Evolutionary conservation across 2,888 invertebrate genomes (phyloP), one percentile per base, ranked within the genome.

Genomic region (Ephialtes manifestator): DNA sequence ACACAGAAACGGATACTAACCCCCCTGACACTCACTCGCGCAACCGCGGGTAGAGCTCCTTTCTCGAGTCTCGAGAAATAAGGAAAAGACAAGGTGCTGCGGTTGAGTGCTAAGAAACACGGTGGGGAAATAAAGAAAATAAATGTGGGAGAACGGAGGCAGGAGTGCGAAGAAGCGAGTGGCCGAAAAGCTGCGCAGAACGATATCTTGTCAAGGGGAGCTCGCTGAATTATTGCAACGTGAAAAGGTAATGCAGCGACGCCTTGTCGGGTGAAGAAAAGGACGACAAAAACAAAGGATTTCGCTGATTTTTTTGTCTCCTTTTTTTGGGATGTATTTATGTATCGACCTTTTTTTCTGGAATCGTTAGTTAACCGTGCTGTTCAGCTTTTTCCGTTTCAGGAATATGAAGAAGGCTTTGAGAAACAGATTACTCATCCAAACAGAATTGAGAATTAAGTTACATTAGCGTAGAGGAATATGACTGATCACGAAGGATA

Each of bases 211-310:
- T 65, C 84, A 71, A 71, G 58, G 51, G 70, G 51, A n/a, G 18
- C 51, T 51, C 46, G 83, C 60, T 84, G 81, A 81, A 84, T 84
- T 84, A 81, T 84, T 76, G 72, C 80, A 48, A n/a, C 71, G 76
- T 51, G 60, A 35, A 83, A 75, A 83, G 75, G 65, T 15, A 28
- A 55, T 75, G 53, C 53, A 58, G 24, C 51, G 58, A 58, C 28
- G 24, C 58, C 11, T 58, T 10, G 18, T 39, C 15, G 60, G 4
- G 8, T 7, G 35, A 15, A 35, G 8, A 39, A 63, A 63, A n/a
- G n/a, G 39, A 63, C 39, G 2, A 63, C 39, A 18, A 18, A 18
- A 35, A 63, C 39, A 31, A 28, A 63, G 63, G 39, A 63, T n/a
- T n/a, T 39, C 13, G 35, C 2, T 4, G 5, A 15, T 35, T 60